These are phyloP conservation scores for Parazoanthus swiftii DNA, from an alignment of 92 coral and sea anemone genomes.

Conservation along the genomic window DNA sequence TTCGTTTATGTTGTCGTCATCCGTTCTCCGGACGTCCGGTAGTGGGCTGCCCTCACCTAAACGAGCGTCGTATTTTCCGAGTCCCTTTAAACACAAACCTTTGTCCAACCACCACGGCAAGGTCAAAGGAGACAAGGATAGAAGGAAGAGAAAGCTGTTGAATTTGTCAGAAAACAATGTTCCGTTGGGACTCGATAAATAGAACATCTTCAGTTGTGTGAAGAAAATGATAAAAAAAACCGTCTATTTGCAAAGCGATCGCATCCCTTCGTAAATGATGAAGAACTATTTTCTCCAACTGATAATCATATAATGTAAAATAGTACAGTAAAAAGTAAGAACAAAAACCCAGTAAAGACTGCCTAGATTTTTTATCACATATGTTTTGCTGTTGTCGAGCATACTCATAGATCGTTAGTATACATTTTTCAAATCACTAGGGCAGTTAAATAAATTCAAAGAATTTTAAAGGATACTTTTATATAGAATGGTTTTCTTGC, in stretches of 20 bases:
- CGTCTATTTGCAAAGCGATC: neutral
- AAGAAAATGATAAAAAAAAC: too few species aligned
- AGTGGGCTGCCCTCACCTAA: conserved; percentile 19
- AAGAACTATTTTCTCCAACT: neutral
- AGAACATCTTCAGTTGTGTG: neutral
- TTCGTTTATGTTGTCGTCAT: conserved; percentile 2
- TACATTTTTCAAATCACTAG: too few species aligned
- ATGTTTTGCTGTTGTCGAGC: too few species aligned
- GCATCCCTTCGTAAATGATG: neutral
- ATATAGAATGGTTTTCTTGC: too few species aligned
- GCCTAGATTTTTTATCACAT: too few species aligned
- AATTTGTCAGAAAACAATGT: neutral
- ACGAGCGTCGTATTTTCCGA: conserved; percentile 29
- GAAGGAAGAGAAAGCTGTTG: conserved; percentile 20
- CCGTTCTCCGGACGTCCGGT: conserved; percentile 21
- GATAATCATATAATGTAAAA: too few species aligned
- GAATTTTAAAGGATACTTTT: too few species aligned
- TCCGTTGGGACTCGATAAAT: neutral
- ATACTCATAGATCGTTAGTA: too few species aligned
- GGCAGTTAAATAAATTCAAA: too few species aligned
- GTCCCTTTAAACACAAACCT: conserved; percentile 32
- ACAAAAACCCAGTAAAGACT: too few species aligned
- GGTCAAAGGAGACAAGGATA: conserved; percentile 12
- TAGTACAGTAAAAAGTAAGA: too few species aligned
- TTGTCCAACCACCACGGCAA: neutral